Base-by-base conservation (phyloP, 2,888 invertebrate genomes). In the Kuschelorhynchus macadamiae region DNA sequence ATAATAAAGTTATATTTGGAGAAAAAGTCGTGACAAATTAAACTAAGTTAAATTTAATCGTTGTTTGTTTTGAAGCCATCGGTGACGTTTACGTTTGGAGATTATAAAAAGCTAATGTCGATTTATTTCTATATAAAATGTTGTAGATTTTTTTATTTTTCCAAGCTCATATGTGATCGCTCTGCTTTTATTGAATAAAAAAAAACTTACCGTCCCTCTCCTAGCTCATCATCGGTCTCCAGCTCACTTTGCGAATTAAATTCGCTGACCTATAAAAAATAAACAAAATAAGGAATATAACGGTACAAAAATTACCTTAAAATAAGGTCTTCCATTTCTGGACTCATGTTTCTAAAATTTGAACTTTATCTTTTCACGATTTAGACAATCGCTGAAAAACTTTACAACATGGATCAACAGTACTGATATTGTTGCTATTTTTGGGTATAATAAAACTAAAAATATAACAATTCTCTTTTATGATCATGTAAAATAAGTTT, bases 221-320 rank as follows among this genome's bases (percentile, higher is more conserved):
- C 49, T 14, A 64, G 14, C 49, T 69, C 69, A 65, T 69, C 69
- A 30, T 69, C 69, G 0, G 64, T 69, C 21, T 69, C 69, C 18
- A 69, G 11, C 9, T 69, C 69, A 16, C 50, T 59, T 14, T 63
- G 63, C 8, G 68, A 68, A 30, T 63, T 67, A 30, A 36, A 63
- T 9, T 53, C 53, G 14, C 17, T 17, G 4, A 57, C 32, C 68
- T 68, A n/a, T n/a, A n/a, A n/a, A 20, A 21, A 61, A 67, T 33
- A 18, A 20, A 44, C 11, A 39, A 14, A 20, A 44, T 8, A n/a
- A n/a, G n/a, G n/a, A 32, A 46, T 14, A 49, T 25, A 25, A 25
- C 3, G 7, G 3, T 7, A 25, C 4, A 25, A 25, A 25, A 7
- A 25, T 12, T 55, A 64, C 50, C 36, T 59, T 42, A 65, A 44